Evolutionary conservation across 1,140 invertebrate genomes (phyloP), one percentile per base, ranked within the genome.

Genomic region (Drosophila mauritiana): DNA sequence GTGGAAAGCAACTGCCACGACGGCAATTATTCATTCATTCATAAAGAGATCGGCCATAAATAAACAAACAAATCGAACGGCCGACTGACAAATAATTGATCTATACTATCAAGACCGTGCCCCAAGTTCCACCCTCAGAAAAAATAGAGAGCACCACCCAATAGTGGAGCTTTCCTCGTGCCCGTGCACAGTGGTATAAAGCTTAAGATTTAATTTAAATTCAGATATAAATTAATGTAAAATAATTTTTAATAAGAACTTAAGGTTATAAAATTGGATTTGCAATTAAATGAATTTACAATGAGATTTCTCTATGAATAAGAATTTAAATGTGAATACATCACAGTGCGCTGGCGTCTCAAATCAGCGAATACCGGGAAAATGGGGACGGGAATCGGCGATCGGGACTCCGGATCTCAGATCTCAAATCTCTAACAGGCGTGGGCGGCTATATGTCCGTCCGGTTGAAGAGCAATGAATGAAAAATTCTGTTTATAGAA

Each of bases 11-110:
- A 58, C 63, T 65, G 64, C 31, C 70, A 58, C 67, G 67, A 76
- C 64, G 61, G 65, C 65, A 89, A 83, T 89, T 88, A 83, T 70
- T 84, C 84, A 89, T 89, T 89, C 84, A 89, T 89, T 89, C 84
- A 89, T 89, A 89, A 89, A 73, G 80, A 83, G 77, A 84, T 80
- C 83, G 75, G 53, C 37, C 58, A 48, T 69, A 67, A 74, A 83
- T 89, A 89, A 89, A 89, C 73, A 89, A 89, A 84, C 83, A 88
- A 88, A 88, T 73, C 67, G 73, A 36, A 8, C 42, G 45, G 56
- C n/a, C 42, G 45, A 79, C 84, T 80, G 84, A 89, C 72, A 83
- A 83, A 80, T 78, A 84, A 83, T 80, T 89, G 84, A 88, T 88
- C 83, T 81, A 75, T 88, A 79, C 78, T 59, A 74, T 43, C 56